Percentiles rank a stretch among this genome's conserved stretches.
Conservation (phyloP, 2,888 invertebrate species). For the Steinernema hermaphroditum region DNA sequence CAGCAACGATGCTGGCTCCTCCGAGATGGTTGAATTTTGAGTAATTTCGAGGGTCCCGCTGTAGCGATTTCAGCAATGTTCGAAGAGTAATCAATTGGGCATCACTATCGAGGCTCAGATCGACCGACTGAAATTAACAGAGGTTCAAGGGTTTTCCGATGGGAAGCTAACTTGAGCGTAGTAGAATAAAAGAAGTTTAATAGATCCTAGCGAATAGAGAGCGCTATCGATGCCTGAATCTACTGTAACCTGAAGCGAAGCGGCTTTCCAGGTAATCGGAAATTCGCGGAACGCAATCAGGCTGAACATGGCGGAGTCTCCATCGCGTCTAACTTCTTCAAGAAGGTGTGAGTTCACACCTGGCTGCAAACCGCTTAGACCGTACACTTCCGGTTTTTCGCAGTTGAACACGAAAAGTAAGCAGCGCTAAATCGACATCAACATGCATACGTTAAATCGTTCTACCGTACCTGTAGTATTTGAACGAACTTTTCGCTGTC, state of each 20-base stretch:
- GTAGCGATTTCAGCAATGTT: constrained; percentile 35
- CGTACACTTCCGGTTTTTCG: constrained; percentile 41
- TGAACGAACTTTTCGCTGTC: constrained; percentile 16
- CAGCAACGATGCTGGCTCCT: constrained; percentile 35
- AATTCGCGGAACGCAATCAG: constrained; percentile 43
- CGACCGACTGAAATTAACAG: constrained; percentile 42
- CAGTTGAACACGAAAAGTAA: constrained; percentile 42
- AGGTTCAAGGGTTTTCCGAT: neutral
- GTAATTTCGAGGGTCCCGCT: constrained; percentile 39
- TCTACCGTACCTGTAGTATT: constrained; percentile 1
- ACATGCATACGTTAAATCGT: neutral
- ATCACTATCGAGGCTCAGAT: constrained; percentile 27
- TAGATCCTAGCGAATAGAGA: constrained; percentile 38
- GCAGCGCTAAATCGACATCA: constrained; percentile 34
- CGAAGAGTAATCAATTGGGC: constrained; percentile 38
- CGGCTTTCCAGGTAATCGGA: constrained; percentile 17
- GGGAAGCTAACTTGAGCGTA: constrained; percentile 43
- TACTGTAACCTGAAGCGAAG: neutral
- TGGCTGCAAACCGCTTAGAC: constrained; percentile 42
- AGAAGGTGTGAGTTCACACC: constrained; percentile 40
- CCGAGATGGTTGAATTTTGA: constrained; percentile 37
- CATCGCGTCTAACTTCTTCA: constrained; percentile 6
- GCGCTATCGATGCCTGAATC: constrained; percentile 35
- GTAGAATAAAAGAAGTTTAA: constrained; percentile 44
- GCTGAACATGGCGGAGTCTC: constrained; percentile 36